Evolutionary conservation across 2,888 invertebrate genomes (phyloP).

Genomic region (Neelides folsomi): DNA sequence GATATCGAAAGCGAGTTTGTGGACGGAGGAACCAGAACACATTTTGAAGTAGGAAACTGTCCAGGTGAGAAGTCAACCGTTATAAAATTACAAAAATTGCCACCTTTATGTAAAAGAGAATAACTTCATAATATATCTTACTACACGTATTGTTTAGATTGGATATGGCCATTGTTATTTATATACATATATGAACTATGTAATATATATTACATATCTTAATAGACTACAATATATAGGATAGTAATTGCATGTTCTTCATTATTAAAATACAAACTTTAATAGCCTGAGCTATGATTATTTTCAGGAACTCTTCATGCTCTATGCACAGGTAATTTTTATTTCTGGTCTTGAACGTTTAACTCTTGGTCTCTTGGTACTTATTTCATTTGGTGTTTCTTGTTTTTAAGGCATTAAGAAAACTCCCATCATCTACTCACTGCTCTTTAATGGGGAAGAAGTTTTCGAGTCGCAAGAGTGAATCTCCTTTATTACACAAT

Average conservation of each 20-base stretch:
- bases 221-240: too few species aligned
- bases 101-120: too few species aligned
- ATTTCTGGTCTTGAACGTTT: background rate
- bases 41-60: slow-evolving; percentile 49
- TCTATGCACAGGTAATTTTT: background rate
- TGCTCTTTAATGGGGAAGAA: slow-evolving; percentile 30
- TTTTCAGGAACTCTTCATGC: slow-evolving; percentile 24
- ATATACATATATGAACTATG: too few species aligned
- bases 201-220: too few species aligned
- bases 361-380: too few species aligned
- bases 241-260: too few species aligned
- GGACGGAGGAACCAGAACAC: slow-evolving; percentile 71
- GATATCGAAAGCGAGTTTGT: slow-evolving; percentile 62
- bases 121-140: too few species aligned
- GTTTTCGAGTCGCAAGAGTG: slow-evolving; percentile 26
- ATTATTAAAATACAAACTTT: too few species aligned
- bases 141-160: too few species aligned
- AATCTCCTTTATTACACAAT: background rate
- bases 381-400: background rate
- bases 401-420: slow-evolving; percentile 27
- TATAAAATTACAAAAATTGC: too few species aligned
- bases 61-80: slow-evolving; percentile 35
- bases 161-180: too few species aligned
- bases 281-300: too few species aligned
- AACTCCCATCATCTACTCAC: slow-evolving; percentile 28